These are phyloP conservation scores for Laticauda colubrina DNA, from an alignment of 2,113 vertebrate species.

Conservation along the genomic window DNA sequence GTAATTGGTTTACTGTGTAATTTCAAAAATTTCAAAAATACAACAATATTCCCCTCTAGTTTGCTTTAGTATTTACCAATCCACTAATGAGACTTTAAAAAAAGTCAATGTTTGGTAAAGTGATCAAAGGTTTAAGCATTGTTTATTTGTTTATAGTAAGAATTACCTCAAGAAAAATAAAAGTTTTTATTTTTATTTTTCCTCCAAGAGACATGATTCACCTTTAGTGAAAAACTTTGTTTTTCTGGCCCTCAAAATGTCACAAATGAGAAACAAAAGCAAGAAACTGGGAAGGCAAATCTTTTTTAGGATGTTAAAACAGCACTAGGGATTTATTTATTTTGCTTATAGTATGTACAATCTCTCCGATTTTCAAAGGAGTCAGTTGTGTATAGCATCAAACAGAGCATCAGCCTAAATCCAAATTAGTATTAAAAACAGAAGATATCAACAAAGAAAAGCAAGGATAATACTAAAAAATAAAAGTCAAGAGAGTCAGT, in stretches of 20 bases:
- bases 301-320: background rate
- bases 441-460: background rate
- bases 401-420: background rate
- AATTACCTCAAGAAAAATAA: background rate
- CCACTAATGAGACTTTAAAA: background rate
- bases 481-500: background rate
- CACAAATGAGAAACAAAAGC: background rate
- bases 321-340: background rate
- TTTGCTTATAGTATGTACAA: background rate
- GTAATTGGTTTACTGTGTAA: background rate
- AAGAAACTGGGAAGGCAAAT: background rate
- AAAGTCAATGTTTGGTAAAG: background rate
- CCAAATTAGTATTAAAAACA: background rate
- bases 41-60: background rate
- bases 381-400: background rate
- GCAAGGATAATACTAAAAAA: background rate
- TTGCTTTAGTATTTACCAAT: background rate
- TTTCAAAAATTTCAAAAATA: background rate
- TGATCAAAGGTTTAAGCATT: background rate
- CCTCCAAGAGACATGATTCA: background rate
- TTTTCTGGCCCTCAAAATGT: background rate
- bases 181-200: background rate
- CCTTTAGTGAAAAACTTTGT: background rate
- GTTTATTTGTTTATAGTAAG: background rate
- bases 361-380: background rate